These are phyloP conservation scores for Parapsyche elsis DNA, from an alignment of 1,140 invertebrate genomes.

Conservation along the genomic window DNA sequence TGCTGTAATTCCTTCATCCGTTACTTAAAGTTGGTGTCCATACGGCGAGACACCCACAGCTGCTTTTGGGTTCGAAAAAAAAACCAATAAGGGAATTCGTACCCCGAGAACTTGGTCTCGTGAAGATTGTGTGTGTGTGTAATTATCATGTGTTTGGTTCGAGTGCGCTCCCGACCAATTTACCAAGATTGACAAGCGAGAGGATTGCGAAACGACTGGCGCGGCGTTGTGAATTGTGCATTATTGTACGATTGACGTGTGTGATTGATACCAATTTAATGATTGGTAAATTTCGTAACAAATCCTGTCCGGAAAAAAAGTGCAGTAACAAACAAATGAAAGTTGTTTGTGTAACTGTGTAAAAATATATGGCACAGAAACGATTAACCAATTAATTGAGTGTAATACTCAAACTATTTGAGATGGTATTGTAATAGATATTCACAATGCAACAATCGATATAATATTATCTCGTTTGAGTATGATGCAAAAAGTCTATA, in stretches of 20 bases:
- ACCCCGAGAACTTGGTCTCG: too few species aligned
- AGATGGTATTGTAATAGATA: too few species aligned
- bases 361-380: too few species aligned
- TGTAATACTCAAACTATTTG: too few species aligned
- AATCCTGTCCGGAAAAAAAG: not conserved
- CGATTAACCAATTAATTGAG: too few species aligned
- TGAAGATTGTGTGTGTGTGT: not conserved
- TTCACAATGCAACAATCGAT: too few species aligned
- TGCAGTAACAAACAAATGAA: too few species aligned
- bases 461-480: too few species aligned
- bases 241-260: not conserved
- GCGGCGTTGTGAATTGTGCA: not conserved
- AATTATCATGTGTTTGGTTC: not conserved
- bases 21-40: constrained; percentile 4
- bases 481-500: too few species aligned
- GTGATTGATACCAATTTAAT: not conserved
- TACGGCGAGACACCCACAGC: constrained; percentile 5
- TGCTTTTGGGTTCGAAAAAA: not conserved
- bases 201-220: not conserved
- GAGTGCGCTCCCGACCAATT: not conserved
- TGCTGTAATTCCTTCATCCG: constrained; percentile 53
- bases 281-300: not conserved
- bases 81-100: too few species aligned
- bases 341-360: too few species aligned
- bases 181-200: constrained; percentile 1